Evolutionary conservation across 2,113 vertebrate genomes (phyloP).

Genomic region (Fregetta grallaria): DNA sequence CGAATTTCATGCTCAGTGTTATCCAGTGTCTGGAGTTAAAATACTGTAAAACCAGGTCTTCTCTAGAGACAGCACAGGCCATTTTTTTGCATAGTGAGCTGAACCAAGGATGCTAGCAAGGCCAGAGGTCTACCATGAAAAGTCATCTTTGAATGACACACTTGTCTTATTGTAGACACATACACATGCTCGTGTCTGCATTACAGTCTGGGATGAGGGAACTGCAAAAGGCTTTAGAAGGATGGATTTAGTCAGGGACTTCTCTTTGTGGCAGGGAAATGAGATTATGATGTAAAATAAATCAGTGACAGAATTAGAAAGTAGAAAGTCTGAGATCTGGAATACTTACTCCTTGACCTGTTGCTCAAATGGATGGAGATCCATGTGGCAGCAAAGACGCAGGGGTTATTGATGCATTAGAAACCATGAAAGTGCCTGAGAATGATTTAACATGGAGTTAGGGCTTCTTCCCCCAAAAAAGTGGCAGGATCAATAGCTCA

Average conservation of each 20-base stretch:
- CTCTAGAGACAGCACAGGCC: not conserved
- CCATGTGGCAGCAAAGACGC: too few species aligned
- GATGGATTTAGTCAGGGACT: not conserved
- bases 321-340: not conserved
- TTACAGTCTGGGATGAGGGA: not conserved
- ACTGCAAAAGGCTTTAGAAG: not conserved
- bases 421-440: too few species aligned
- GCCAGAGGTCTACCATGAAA: not conserved
- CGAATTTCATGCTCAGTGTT: not conserved
- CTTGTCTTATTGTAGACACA: not conserved
- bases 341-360: slow-evolving; percentile 8
- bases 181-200: not conserved
- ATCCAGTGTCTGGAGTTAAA: not conserved
- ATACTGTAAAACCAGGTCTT: not conserved
- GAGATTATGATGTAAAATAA: slow-evolving; percentile 8
- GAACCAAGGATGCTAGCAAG: not conserved
- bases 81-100: not conserved
- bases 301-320: not conserved
- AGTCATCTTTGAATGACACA: not conserved
- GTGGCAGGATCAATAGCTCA: too few species aligned
- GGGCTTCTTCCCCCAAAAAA: too few species aligned
- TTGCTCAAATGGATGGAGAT: not conserved
- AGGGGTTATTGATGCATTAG: too few species aligned
- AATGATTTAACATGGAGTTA: too few species aligned
- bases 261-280: slow-evolving; percentile 1